Evolutionary conservation across 2,113 vertebrate genomes (phyloP).

Genomic region (Hirundichthys speculiger): DNA sequence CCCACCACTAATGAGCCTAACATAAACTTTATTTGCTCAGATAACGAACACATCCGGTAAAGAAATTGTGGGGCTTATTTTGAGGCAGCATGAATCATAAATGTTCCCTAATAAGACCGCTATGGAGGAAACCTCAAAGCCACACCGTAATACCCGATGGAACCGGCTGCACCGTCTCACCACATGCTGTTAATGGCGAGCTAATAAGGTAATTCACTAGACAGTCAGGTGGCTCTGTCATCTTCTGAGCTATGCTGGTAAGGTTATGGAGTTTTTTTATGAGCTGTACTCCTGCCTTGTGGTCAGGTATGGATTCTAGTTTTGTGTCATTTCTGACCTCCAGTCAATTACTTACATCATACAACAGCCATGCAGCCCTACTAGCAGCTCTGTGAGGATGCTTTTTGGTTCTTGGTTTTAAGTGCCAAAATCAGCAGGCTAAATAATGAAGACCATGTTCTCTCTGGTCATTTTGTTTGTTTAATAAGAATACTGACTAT

Average conservation of each 20-base stretch:
- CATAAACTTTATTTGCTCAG: constrained; percentile 55
- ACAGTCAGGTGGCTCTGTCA: constrained; percentile 43
- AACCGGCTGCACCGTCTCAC: constrained; percentile 28
- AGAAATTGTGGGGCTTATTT: constrained; percentile 62
- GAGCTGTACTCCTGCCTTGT: constrained; percentile 42
- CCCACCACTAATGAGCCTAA: constrained; percentile 64
- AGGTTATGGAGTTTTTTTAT: constrained; percentile 54
- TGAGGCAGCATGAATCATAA: constrained; percentile 63
- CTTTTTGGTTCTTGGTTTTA: no score
- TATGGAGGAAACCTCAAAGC: constrained; percentile 66
- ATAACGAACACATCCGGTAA: constrained; percentile 55
- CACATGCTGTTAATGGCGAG: constrained; percentile 43
- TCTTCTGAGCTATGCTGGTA: constrained; percentile 28
- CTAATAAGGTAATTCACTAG: constrained; percentile 49
- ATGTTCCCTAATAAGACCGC: constrained; percentile 61
- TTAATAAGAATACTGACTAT: no score
- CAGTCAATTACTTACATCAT: constrained; percentile 18
- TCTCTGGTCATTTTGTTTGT: no score
- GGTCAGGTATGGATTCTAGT: constrained; percentile 38
- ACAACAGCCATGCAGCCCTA: neutral
- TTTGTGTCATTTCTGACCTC: constrained; percentile 12
- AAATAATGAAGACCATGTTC: neutral
- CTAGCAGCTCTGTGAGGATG: neutral
- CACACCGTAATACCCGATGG: constrained; percentile 28
- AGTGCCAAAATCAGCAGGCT: no score